Evolutionary conservation across 2,113 vertebrate species (phyloP).

Genomic region (Phaethornis superciliosus): DNA sequence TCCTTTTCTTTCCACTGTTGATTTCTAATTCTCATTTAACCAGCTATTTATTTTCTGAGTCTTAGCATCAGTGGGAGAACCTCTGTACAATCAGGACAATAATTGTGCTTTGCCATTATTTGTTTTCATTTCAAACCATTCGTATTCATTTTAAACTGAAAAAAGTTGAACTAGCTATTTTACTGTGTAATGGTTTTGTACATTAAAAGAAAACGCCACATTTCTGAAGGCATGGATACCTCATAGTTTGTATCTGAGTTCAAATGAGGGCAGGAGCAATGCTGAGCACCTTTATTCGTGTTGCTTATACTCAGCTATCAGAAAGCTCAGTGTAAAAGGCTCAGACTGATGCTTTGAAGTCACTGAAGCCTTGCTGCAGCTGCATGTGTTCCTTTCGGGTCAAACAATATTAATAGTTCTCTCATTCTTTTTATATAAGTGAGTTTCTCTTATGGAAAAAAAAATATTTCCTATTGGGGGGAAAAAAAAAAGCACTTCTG

Average conservation of each 20-base stretch:
- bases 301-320: not conserved
- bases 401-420: not conserved
- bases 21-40: not conserved
- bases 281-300: not conserved
- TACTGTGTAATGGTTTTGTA: not conserved
- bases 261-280: not conserved
- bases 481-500: not conserved
- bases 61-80: not conserved
- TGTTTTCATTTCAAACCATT: not conserved
- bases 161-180: not conserved
- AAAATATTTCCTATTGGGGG: not conserved
- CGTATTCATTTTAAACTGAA: not conserved
- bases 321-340: not conserved
- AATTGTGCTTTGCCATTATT: not conserved
- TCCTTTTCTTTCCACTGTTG: not conserved
- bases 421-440: not conserved
- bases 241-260: not conserved
- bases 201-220: not conserved
- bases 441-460: not conserved
- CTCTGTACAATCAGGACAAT: not conserved
- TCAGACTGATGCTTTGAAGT: not conserved
- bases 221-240: not conserved
- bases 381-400: not conserved
- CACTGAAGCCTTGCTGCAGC: not conserved
- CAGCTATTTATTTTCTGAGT: not conserved